phyloP scores from a whole-genome alignment of 2,797 vertebrate genomes.

The Mionectes olivaceus region DNA sequence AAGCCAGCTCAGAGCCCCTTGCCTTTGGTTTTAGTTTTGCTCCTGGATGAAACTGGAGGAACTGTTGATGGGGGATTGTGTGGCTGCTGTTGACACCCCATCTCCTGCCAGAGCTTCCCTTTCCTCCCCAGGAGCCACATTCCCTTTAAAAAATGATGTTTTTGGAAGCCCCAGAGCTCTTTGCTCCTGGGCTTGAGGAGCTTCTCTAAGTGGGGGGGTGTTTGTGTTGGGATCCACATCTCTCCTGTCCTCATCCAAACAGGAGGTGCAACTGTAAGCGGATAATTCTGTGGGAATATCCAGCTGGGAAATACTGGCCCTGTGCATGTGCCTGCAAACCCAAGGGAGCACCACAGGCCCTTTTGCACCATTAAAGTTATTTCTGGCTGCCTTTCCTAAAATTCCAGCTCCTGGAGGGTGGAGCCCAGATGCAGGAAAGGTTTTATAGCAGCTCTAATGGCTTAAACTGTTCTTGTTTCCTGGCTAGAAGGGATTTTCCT shows the following conservation, averaged over 20 bases:
- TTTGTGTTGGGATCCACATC: neutral
- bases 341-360: neutral
- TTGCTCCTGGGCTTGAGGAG: neutral
- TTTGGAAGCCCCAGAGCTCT: neutral
- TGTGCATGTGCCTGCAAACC: neutral
- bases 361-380: neutral
- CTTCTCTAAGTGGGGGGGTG: neutral
- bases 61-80: neutral
- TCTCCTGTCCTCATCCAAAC: neutral
- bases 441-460: neutral
- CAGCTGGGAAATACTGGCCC: neutral
- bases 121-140: neutral
- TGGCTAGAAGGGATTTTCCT: constrained; percentile 6
- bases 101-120: neutral
- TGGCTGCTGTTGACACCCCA: accelerated
- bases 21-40: neutral
- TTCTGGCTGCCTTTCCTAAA: neutral
- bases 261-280: neutral
- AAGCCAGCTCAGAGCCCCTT: neutral
- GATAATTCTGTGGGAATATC: neutral
- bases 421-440: neutral
- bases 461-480: constrained; percentile 14
- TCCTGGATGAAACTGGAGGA: neutral
- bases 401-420: neutral
- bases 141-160: neutral